Evolutionary conservation across 1,140 invertebrate species (phyloP), one percentile per base, ranked within the genome.

Genomic region (Drosophila mauritiana): DNA sequence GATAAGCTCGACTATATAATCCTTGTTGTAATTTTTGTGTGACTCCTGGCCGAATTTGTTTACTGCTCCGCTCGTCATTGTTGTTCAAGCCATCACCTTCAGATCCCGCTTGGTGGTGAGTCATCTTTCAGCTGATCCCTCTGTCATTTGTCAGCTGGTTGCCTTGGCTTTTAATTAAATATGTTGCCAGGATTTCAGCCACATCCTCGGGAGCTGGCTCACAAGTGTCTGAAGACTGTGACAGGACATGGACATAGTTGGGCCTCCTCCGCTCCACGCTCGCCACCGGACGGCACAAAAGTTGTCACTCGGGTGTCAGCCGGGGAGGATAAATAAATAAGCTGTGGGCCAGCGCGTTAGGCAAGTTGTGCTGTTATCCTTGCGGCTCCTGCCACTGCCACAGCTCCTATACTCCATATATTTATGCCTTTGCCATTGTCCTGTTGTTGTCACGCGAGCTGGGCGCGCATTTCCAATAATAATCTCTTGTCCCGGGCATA

Each of bases 401-500:
- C 27, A n/a, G n/a, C 49, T 54, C 13, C 27, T 1, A 31, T 54
- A n/a, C 64, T 17, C 17, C 25, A 40, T 20, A 45, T 64, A 49
- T 49, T 59, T 81, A 52, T 73, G 62, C 52, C 74, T 39, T 48
- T 22, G 57, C 48, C 43, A 15, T 73, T 59, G 13, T 81, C 63
- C 43, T 67, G 58, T 73, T 78, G 74, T 81, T 86, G 82, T 79
- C 83, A 82, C 59, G 75, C 54, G 55, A 57, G 45, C 52, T 46
- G 51, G 42, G 31, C 45, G 78, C 75, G 83, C 81, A 78, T 83
- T 89, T 83, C 83, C 84, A 83, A 83, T 80, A 89, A 80, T 88
- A 88, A 88, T 88, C 84, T 88, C 84, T 84, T 88, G 84, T 88
- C 84, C 81, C 55, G 67, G 80, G 80, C 84, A 89, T 88, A 88